phyloP scores from a whole-genome alignment of 2,888 invertebrate genomes.

The Brachypterus glaber region DNA sequence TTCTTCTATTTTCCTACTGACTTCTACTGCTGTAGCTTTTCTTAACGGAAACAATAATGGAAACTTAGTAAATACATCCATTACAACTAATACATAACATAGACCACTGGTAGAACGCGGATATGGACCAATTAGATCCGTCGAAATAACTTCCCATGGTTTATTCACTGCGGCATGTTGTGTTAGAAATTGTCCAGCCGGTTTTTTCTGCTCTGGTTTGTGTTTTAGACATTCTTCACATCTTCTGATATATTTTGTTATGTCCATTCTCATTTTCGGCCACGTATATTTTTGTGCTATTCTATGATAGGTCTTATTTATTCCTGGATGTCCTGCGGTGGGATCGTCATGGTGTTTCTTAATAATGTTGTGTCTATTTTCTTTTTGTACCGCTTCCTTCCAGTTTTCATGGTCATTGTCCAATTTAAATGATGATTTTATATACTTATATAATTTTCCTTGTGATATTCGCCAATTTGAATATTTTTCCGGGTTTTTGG shows the following conservation, averaged over 20 bases:
- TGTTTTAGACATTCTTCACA: background rate
- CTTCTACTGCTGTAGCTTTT: slow-evolving; percentile 1
- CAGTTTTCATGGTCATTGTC: background rate
- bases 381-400: slow-evolving; percentile 2
- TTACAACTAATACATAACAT: background rate
- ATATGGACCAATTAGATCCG: too few relatives aligned
- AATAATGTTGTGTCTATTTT: background rate
- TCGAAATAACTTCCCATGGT: too few relatives aligned
- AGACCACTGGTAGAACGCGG: too few relatives aligned
- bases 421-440: background rate
- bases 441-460: background rate
- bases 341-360: slow-evolving; percentile 1
- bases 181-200: background rate
- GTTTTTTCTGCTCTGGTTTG: background rate
- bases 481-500: background rate
- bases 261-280: slow-evolving; percentile 2
- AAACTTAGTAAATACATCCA: background rate
- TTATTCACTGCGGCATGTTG: too few relatives aligned
- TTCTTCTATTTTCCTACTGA: slow-evolving; percentile 3
- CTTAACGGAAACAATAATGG: background rate
- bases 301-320: background rate
- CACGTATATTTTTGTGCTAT: background rate
- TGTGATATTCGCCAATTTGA: background rate
- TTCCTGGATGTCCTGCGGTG: slow-evolving; percentile 3
- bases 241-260: background rate